A percentile compares a stretch with the other conserved stretches of the same genome.
Evolutionary conservation across 2,113 vertebrate species (phyloP).

Genomic region (Beaufortia kweichowensis): DNA sequence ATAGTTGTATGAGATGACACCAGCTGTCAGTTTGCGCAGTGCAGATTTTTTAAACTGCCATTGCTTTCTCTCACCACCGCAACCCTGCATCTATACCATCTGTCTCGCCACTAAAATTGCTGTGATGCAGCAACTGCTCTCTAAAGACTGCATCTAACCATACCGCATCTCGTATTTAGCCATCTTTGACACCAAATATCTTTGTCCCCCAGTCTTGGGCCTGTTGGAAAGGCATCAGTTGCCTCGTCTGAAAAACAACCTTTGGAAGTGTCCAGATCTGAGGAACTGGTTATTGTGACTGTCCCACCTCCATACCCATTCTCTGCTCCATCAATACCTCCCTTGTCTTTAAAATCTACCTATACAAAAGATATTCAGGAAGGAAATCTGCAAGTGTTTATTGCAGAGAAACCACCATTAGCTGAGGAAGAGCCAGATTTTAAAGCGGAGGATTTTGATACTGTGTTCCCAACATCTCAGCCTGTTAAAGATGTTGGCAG

Average conservation of each 20-base stretch:
- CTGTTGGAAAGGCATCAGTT: constrained; percentile 23
- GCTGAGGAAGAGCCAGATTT: constrained; percentile 52
- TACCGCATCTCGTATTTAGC: not conserved
- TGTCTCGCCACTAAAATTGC: constrained; percentile 33
- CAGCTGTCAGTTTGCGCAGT: not conserved
- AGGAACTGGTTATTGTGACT: constrained; percentile 18
- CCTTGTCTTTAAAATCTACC: not conserved
- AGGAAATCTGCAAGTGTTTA: constrained; percentile 1
- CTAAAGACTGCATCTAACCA: constrained; percentile 15
- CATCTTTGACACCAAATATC: constrained; percentile 62
- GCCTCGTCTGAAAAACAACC: constrained; percentile 49
- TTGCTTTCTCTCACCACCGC: constrained; percentile 20
- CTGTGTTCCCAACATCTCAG: not conserved
- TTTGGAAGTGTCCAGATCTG: constrained; percentile 25
- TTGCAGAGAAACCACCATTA: constrained; percentile 36
- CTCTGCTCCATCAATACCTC: not conserved
- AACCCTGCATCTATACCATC: constrained; percentile 15
- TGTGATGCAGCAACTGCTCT: not conserved
- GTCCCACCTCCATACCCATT: constrained; percentile 50
- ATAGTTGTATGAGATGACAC: not conserved
- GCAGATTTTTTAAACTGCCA: not conserved
- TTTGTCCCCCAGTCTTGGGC: constrained; percentile 69
- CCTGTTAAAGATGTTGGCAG: not conserved
- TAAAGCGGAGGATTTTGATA: constrained; percentile 16
- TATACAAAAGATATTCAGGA: not conserved